A percentile compares a stretch with the other conserved stretches of the same genome.
phyloP scores from a whole-genome alignment of 2,888 invertebrate genomes.

The Thecophora atra region DNA sequence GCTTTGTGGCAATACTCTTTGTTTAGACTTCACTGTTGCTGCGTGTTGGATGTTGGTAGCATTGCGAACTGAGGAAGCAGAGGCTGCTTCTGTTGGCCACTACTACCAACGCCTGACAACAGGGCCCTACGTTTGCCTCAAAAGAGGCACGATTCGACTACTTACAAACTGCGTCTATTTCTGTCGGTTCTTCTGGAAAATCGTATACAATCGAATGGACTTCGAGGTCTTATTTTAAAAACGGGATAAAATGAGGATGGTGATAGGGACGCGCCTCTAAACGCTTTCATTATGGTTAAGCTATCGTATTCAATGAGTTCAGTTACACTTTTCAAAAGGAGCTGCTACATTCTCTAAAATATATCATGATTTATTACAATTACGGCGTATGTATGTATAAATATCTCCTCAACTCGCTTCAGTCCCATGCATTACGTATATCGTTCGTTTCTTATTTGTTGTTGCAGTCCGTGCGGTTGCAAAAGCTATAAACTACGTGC shows the following conservation, averaged over 20 bases:
- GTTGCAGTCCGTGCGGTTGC: background rate
- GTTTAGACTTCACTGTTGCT: constrained; percentile 36
- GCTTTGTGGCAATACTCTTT: constrained; percentile 45
- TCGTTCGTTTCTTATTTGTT: constrained; percentile 15
- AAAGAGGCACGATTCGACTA: constrained; percentile 41
- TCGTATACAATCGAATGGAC: constrained; percentile 44
- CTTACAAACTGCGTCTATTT: constrained; percentile 28
- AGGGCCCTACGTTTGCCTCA: too few relatives aligned
- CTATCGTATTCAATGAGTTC: too few relatives aligned
- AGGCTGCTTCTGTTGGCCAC: too few relatives aligned
- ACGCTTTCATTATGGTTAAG: too few relatives aligned
- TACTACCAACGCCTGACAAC: too few relatives aligned
- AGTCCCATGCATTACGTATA: constrained; percentile 40
- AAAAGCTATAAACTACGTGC: background rate
- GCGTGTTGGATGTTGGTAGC: background rate
- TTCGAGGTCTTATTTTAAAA: background rate
- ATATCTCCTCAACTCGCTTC: constrained; percentile 42
- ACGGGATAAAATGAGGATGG: background rate
- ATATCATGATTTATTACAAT: constrained; percentile 22
- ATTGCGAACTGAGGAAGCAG: background rate
- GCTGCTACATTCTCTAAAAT: too few relatives aligned
- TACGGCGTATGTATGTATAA: constrained; percentile 42
- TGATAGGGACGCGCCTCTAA: too few relatives aligned
- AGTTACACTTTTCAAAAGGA: too few relatives aligned
- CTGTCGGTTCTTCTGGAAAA: constrained; percentile 37